Base-by-base conservation (phyloP, 2,888 invertebrate species). In the Drosophila subquinaria region DNA sequence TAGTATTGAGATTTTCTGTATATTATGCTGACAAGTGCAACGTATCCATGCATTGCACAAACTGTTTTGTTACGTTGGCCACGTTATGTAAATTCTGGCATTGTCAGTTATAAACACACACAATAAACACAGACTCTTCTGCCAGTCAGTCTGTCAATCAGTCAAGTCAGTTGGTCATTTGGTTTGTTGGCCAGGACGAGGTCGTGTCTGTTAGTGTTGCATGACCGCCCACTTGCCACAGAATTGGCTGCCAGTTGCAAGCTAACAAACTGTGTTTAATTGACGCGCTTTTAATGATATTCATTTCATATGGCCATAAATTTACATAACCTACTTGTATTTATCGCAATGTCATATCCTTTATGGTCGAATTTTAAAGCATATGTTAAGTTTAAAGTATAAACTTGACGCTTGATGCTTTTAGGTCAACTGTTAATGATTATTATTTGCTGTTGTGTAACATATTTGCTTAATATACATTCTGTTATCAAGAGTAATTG, bases 221-320 rank as follows among this genome's bases (percentile, higher is more conserved):
- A 36, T 60, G 66, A 69, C 23, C 42, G 47, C 38, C 51, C 53
- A 65, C 45, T 55, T 48, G 48, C 23, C 63, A 42, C 42, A 47
- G 56, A 64, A 64, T 52, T 52, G 72, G 50, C 33, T 62, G 50
- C 53, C 68, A 51, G 15, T 56, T 45, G 30, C 35, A 50, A 40
- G 8, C 69, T 45, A 61, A 53, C 56, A 75, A 59, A 60, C 45
- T 30, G 42, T 47, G 53, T 51, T 80, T 76, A 79, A 80, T 80
- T 76, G 80, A 61, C 47, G 50, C 9, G 30, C 43, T 48, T 43
- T 75, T 76, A 59, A 76, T 76, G 35, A 42, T 47, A 76, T 73
- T 76, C 70, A 76, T 63, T 45, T 48, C 60, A 69, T 33, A 48
- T 52, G 20, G 23, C 61, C 17, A 55, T 50, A 36, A 23, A 52